These are phyloP conservation scores for Numenius arquata DNA, from an alignment of 2,113 vertebrate genomes.

Conservation along the genomic window DNA sequence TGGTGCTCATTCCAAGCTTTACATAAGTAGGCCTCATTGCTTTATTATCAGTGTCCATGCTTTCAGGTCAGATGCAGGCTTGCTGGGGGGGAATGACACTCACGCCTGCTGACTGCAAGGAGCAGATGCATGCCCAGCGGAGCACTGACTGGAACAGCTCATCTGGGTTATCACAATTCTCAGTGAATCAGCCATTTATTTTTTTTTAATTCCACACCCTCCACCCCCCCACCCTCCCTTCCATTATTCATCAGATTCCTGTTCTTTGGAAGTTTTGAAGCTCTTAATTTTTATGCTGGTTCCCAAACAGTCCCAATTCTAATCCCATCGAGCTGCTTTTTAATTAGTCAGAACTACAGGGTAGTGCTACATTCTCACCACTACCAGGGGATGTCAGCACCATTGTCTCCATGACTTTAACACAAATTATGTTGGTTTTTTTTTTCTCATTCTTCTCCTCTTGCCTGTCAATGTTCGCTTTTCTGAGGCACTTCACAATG, in stretches of 20 bases:
- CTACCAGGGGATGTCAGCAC: not conserved
- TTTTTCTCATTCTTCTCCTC: not conserved
- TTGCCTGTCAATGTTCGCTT: not conserved
- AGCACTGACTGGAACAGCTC: not conserved
- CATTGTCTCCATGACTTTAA: not conserved
- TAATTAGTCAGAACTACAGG: not conserved
- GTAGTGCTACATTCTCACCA: not conserved
- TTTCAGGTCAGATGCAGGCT: not conserved
- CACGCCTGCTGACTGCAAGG: not conserved
- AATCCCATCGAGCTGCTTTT: not conserved
- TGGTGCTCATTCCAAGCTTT: not conserved
- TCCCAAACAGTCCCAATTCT: not conserved
- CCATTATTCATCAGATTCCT: not conserved
- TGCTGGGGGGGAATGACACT: not conserved
- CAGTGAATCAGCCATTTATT: not conserved
- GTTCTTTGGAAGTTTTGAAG: not conserved
- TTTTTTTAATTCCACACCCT: not conserved
- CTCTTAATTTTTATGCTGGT: not conserved
- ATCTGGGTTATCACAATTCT: not conserved
- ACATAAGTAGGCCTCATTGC: fast-evolving
- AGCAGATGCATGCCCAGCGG: not conserved
- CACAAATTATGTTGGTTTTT: not conserved
- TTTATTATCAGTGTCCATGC: not conserved
- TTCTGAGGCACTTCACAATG: not conserved
- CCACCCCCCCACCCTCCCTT: too few species aligned